These are phyloP conservation scores for Acanthaster planci DNA, from an alignment of 35 echinoderm and acorn worm genomes.

Conservation along the genomic window DNA sequence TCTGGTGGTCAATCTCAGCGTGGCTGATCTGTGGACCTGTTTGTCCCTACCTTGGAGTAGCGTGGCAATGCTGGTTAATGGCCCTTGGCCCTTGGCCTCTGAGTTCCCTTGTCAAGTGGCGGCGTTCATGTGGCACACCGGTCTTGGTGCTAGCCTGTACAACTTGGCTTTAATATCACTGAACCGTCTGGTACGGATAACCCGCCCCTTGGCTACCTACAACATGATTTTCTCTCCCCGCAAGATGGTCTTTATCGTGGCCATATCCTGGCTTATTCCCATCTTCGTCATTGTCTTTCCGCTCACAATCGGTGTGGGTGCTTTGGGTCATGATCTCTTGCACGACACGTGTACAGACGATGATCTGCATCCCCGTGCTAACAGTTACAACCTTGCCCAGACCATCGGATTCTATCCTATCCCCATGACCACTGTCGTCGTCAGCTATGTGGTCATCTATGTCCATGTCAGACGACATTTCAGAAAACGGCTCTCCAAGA, in stretches of 20 bases:
- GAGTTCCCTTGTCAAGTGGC: slow-evolving; percentile 59
- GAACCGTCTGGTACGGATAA: slow-evolving; percentile 59
- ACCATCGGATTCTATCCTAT: slow-evolving; percentile 50
- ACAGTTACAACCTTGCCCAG: slow-evolving; percentile 36
- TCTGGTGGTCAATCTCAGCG: slow-evolving; percentile 73
- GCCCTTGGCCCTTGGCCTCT: slow-evolving; percentile 53
- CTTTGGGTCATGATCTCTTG: slow-evolving; percentile 59
- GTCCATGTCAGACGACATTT: slow-evolving; percentile 45
- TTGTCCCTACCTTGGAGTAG: slow-evolving; percentile 63
- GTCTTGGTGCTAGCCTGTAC: slow-evolving; percentile 68
- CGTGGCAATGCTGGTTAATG: slow-evolving; percentile 54
- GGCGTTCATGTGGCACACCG: slow-evolving; percentile 45
- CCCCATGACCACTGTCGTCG: slow-evolving; percentile 61
- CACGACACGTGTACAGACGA: slow-evolving; percentile 35
- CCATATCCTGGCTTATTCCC: slow-evolving; percentile 60
- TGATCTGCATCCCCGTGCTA: slow-evolving; percentile 43
- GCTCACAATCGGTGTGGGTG: slow-evolving; percentile 38
- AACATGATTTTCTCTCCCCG: slow-evolving; percentile 31
- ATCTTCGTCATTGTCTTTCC: slow-evolving; percentile 13
- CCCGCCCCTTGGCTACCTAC: slow-evolving; percentile 36
- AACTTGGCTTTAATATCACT: slow-evolving; percentile 56
- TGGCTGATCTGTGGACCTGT: slow-evolving; percentile 75
- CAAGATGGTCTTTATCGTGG: slow-evolving; percentile 35
- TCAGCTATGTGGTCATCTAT: slow-evolving; percentile 66
- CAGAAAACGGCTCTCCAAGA: background rate